Evolutionary conservation across 2,888 invertebrate species (phyloP), one percentile per base, ranked within the genome.

Genomic region (Calameuta idolon): DNA sequence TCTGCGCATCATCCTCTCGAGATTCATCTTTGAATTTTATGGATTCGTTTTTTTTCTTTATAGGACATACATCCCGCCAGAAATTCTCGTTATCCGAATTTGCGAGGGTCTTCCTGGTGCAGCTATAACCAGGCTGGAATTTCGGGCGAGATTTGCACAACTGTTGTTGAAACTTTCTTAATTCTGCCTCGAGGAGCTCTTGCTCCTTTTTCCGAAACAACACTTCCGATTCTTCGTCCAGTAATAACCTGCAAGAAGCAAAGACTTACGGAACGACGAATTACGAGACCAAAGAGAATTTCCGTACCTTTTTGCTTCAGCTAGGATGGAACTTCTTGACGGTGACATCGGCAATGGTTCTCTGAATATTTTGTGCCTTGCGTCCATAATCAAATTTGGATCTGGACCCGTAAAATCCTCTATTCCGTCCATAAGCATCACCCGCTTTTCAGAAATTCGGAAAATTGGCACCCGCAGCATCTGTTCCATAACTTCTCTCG

Each of bases 311-410:
- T 79, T 83, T 1, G 85, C 81, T 78, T 87, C 85, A 3, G 80
- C 77, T 2, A 85, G 35, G 69, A 80, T 76, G n/a, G 80, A 79
- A 34, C 75, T 75, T 69, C 84, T 83, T 15, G 79, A 75, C 30
- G 80, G 69, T 35, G 83, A 82, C 15, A 69, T 71, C 68, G 83
- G 77, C 68, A 82, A 35, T 34, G 85, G 69, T 30, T 87, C 86
- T 68, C 79, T 82, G 68, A 83, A 81, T 35, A 86, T 84, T 75
- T 83, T 85, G 75, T 89, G 87, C 69, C 89, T 86, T 69, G 84
- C 80, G 68, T 90, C 86, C 88, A 90, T 89, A 76, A 88, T 83
- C 55, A 90, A 73, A 81, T 89, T 89, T 23, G 87, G 89, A 82
- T 90, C 86, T 30, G 81, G 82, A 3, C 83, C 81, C 5, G 74